Percentiles rank a stretch among this genome's conserved stretches.
Evolutionary conservation across 1,140 invertebrate genomes (phyloP).

Genomic region (Ooceraea biroi): DNA sequence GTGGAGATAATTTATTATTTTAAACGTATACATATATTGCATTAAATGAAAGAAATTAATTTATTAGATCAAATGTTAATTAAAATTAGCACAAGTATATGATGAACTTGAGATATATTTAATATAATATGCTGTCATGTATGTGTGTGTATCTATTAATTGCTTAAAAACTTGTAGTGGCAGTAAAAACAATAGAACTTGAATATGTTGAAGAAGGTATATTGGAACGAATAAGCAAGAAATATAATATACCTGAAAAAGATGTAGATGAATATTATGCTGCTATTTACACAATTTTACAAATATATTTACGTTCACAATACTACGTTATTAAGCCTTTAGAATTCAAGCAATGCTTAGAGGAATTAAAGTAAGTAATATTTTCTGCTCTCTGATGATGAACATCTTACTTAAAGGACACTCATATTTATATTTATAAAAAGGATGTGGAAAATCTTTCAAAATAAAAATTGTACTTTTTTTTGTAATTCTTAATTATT

Average conservation of each 20-base stretch:
- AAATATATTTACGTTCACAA: slow-evolving; percentile 71
- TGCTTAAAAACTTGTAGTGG: slow-evolving; percentile 75
- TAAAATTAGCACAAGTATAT: neutral
- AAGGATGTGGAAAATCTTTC: neutral
- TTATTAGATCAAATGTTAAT: neutral
- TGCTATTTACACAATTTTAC: slow-evolving; percentile 80
- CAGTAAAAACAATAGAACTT: slow-evolving; percentile 82
- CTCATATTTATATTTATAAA: slow-evolving; percentile 20
- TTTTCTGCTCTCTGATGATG: neutral
- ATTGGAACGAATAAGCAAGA: slow-evolving; percentile 81
- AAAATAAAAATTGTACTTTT: neutral
- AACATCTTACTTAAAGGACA: neutral
- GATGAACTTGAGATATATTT: neutral
- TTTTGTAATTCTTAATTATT: neutral
- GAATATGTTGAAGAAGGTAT: slow-evolving; percentile 83
- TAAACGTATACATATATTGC: neutral
- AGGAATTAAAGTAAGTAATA: slow-evolving; percentile 81
- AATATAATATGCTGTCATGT: neutral
- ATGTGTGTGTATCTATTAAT: slow-evolving; percentile 40
- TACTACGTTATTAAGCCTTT: slow-evolving; percentile 74
- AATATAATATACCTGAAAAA: slow-evolving; percentile 77
- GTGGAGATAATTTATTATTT: neutral
- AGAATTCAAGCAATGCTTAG: slow-evolving; percentile 81
- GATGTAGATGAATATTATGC: slow-evolving; percentile 83
- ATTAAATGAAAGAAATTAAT: neutral